Conservation (phyloP, 2,888 invertebrate species). For the Phlogophora meticulosa region DNA sequence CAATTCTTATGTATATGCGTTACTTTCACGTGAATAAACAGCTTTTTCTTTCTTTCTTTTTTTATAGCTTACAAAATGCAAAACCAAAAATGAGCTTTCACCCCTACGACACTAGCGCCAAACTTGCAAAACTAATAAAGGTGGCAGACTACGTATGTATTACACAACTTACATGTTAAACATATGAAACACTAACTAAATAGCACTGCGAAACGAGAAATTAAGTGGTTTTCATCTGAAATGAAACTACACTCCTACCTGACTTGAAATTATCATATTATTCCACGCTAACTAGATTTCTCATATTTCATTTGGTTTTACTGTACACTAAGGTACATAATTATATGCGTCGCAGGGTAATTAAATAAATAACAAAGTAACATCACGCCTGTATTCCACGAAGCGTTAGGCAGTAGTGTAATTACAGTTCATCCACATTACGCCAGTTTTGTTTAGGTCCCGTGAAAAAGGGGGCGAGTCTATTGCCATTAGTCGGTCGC, state of each 20-base stretch:
- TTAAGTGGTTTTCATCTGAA: slow-evolving; percentile 26
- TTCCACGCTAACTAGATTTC: slow-evolving; percentile 2
- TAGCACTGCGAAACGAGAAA: slow-evolving; percentile 24
- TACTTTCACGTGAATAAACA: too few relatives aligned
- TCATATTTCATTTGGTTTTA: slow-evolving; percentile 24
- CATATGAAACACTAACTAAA: slow-evolving; percentile 32
- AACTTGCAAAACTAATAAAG: slow-evolving; percentile 23
- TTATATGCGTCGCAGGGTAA: not conserved
- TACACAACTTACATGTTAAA: slow-evolving; percentile 55
- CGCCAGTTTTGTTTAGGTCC: too few relatives aligned
- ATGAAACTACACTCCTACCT: slow-evolving; percentile 20
- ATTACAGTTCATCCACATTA: too few relatives aligned
- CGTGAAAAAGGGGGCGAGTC: too few relatives aligned
- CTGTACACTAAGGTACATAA: not conserved
- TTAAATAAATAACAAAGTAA: too few relatives aligned
- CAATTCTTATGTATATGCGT: too few relatives aligned
- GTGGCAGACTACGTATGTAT: slow-evolving; percentile 7
- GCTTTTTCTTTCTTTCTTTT: too few relatives aligned
- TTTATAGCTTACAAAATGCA: not conserved
- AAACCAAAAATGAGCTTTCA: slow-evolving; percentile 7
- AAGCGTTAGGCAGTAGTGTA: too few relatives aligned
- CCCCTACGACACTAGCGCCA: not conserved
- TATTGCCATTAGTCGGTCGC: too few relatives aligned
- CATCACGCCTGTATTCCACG: too few relatives aligned
- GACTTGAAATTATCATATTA: slow-evolving; percentile 23